Conservation (phyloP, 2,113 vertebrate genomes). For the Cynocephalus volans region DNA sequence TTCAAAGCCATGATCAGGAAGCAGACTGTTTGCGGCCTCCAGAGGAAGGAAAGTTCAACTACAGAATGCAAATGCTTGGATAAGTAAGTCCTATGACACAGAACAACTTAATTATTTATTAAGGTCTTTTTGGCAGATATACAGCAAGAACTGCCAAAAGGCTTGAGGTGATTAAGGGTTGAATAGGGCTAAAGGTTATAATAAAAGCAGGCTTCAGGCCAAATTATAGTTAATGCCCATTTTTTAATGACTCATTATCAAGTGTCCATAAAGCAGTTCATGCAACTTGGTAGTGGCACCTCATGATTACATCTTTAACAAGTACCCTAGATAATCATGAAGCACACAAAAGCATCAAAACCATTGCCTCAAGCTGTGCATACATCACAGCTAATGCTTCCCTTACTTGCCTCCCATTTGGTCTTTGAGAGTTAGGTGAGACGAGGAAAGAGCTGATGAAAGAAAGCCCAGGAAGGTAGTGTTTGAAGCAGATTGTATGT, state of each 20-base stretch:
- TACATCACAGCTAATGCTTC: background rate
- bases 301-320: conserved; percentile 8
- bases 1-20: conserved; percentile 12
- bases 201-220: conserved; percentile 12
- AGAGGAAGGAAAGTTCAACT: conserved; percentile 5
- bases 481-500: background rate
- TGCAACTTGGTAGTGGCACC: background rate
- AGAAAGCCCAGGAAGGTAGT: background rate
- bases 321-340: background rate
- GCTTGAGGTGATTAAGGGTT: background rate
- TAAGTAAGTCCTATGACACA: conserved; percentile 14
- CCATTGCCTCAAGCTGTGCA: background rate
- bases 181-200: background rate
- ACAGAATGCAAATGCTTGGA: background rate
- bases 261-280: background rate
- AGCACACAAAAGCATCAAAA: background rate
- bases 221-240: conserved; percentile 10
- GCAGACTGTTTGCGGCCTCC: background rate
- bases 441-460: background rate
- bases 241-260: conserved; percentile 57
- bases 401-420: background rate
- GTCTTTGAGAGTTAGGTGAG: background rate
- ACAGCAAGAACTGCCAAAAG: background rate
- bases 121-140: background rate
- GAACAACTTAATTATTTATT: background rate